Evolutionary conservation across 2,113 vertebrate species (phyloP).

Genomic region (Trogon surrucura): DNA sequence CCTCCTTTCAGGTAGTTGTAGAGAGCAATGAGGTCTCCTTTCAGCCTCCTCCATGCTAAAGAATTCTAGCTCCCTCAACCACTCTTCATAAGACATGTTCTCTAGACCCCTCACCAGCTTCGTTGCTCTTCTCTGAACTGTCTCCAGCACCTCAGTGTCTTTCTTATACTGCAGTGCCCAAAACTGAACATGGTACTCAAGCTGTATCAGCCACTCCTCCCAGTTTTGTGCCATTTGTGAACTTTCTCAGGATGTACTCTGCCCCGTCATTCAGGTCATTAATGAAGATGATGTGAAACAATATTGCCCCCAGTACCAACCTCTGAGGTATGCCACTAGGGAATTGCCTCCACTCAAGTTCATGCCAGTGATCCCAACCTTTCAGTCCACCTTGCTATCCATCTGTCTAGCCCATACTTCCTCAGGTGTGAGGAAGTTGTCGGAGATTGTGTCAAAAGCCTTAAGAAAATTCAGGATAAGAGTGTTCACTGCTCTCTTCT

Average conservation of each 20-base stretch:
- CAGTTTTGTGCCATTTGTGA: background rate
- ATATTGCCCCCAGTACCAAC: background rate
- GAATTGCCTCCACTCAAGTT: background rate
- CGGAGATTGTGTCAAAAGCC: background rate
- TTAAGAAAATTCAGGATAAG: background rate
- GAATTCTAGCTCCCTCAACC: too few species aligned
- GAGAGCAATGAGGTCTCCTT: too few species aligned
- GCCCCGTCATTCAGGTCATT: background rate
- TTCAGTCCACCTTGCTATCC: background rate
- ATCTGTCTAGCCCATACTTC: background rate
- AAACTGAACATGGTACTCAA: too few species aligned
- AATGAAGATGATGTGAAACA: background rate
- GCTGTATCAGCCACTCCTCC: background rate
- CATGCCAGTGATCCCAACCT: background rate
- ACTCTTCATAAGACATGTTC: too few species aligned
- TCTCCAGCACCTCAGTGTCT: too few species aligned
- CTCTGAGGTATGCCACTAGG: accelerated
- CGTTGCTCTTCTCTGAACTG: too few species aligned
- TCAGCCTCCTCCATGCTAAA: too few species aligned
- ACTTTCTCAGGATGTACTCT: background rate
- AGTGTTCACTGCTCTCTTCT: background rate
- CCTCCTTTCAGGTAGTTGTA: too few species aligned
- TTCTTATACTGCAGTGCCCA: too few species aligned
- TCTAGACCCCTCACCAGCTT: too few species aligned
- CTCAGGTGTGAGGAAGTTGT: background rate